These are phyloP conservation scores for Acrocyrtus sp. DNA, from an alignment of 2,888 invertebrate species.

Conservation along the genomic window DNA sequence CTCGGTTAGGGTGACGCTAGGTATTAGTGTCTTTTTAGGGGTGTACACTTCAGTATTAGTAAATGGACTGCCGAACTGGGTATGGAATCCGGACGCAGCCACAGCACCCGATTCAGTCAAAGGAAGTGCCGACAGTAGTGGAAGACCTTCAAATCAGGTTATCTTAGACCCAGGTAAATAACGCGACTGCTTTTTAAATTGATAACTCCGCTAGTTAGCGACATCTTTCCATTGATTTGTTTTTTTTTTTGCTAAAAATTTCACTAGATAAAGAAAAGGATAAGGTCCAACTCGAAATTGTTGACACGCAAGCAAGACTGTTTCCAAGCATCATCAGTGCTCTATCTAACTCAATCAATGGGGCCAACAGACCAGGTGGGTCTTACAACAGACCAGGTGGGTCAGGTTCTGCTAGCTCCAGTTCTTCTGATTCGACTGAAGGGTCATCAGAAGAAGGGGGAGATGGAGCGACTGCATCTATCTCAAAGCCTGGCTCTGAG, in stretches of 20 bases:
- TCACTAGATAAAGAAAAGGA: constrained; percentile 3
- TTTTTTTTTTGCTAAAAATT: neutral
- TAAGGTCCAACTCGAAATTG: constrained; percentile 16
- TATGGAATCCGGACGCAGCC: constrained; percentile 57
- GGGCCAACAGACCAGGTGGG: constrained; percentile 9
- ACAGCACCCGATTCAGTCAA: constrained; percentile 7
- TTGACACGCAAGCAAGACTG: constrained; percentile 52
- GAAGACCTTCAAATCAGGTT: neutral
- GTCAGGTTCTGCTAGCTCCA: constrained; percentile 24
- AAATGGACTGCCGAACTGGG: constrained; percentile 56
- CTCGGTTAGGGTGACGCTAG: neutral
- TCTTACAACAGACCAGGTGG: neutral
- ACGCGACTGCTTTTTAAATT: neutral
- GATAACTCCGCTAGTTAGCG: neutral
- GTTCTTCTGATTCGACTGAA: constrained; percentile 5
- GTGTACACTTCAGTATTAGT: constrained; percentile 30
- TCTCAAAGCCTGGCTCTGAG: neutral
- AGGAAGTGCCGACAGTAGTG: neutral
- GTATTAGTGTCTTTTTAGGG: constrained; percentile 9
- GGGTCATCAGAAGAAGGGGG: constrained; percentile 17
- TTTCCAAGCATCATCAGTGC: constrained; percentile 45
- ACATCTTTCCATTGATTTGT: neutral
- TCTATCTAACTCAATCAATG: constrained; percentile 39
- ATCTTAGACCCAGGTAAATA: neutral
- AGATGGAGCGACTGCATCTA: no score